These are phyloP conservation scores for Passer domesticus DNA, from an alignment of 2,113 vertebrate species.

Conservation along the genomic window DNA sequence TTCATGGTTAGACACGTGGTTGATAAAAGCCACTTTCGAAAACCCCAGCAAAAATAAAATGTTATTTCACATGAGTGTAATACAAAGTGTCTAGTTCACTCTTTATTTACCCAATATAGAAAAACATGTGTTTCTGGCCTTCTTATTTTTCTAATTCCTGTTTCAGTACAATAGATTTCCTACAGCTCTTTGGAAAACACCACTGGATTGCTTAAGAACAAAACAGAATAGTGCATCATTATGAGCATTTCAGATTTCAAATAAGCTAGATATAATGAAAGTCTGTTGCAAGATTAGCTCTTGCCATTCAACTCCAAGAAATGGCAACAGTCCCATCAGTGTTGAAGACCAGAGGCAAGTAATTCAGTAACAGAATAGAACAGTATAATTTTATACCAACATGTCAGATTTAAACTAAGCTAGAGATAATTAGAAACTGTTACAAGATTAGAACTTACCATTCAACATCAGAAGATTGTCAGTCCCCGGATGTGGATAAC, in stretches of 20 bases:
- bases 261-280: slow-evolving; percentile 51
- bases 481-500: slow-evolving; percentile 92
- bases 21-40: neutral
- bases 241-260: neutral
- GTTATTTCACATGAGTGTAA: neutral
- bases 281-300: slow-evolving; percentile 43
- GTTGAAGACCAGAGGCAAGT: neutral
- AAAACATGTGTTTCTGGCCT: neutral
- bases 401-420: slow-evolving; percentile 39
- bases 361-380: slow-evolving; percentile 32
- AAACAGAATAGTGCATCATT: neutral
- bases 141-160: neutral
- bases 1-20: neutral
- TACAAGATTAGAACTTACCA: slow-evolving; percentile 83
- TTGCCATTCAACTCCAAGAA: slow-evolving; percentile 33
- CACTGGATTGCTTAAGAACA: neutral
- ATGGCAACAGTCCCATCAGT: slow-evolving; percentile 19
- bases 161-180: neutral
- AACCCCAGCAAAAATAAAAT: neutral
- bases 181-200: neutral
- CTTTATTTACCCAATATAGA: neutral
- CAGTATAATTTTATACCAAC: slow-evolving; percentile 25
- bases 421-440: slow-evolving; percentile 63
- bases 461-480: slow-evolving; percentile 98
- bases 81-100: neutral